Evolutionary conservation across 1,140 invertebrate genomes (phyloP).

Genomic region (Carposina sasakii): DNA sequence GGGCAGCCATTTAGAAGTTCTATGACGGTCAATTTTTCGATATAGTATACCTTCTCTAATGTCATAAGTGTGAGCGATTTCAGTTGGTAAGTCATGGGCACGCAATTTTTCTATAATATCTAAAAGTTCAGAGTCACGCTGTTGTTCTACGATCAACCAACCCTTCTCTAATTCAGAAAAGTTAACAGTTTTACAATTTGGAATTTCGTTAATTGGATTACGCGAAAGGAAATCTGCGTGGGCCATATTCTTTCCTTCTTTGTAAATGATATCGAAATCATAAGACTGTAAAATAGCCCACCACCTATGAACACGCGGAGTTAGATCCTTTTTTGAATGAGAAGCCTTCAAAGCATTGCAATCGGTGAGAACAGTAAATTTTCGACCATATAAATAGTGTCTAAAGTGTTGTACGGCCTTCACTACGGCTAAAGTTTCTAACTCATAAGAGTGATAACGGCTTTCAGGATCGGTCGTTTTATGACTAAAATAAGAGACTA

Average conservation of each 20-base stretch:
- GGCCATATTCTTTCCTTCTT: constrained; percentile 16
- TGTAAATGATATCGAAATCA: constrained; percentile 31
- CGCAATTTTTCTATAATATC: constrained; percentile 1
- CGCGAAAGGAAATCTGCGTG: constrained; percentile 13
- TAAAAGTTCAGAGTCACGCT: background rate
- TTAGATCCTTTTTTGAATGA: constrained; percentile 40
- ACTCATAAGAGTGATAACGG: constrained; percentile 44
- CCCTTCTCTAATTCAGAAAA: constrained; percentile 1
- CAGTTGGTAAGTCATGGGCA: background rate
- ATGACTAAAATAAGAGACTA: constrained; percentile 56
- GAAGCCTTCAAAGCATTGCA: constrained; percentile 41
- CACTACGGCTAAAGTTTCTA: constrained; percentile 61
- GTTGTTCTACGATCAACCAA: constrained; percentile 2
- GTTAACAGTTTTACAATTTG: background rate
- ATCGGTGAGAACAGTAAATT: constrained; percentile 38
- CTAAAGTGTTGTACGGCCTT: constrained; percentile 32
- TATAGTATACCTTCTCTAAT: constrained; percentile 6
- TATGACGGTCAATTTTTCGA: constrained; percentile 4
- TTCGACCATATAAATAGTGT: constrained; percentile 34
- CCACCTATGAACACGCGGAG: constrained; percentile 43
- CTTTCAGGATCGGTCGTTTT: constrained; percentile 34
- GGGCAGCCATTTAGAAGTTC: constrained; percentile 3
- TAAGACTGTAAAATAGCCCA: constrained; percentile 44
- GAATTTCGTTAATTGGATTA: background rate
- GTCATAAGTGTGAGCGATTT: background rate